A percentile compares a stretch with the other conserved stretches of the same genome.
Conservation (phyloP, 35 echinoderm and acorn worm genomes). For the Patiria miniata region DNA sequence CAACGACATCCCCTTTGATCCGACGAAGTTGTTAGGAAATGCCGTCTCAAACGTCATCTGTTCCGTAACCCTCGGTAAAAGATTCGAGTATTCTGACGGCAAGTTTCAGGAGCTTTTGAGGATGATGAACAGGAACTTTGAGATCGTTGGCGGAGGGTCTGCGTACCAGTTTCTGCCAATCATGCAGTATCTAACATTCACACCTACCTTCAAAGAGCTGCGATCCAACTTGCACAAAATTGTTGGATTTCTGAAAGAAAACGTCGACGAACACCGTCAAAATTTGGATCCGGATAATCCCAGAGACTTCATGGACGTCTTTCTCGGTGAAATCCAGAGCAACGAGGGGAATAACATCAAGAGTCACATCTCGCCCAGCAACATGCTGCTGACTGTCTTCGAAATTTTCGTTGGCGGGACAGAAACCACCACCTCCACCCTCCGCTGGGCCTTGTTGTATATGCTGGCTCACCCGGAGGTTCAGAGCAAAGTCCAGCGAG, state of each 20-base stretch:
- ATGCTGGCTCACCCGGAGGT: conserved; percentile 51
- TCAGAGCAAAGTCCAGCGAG: conserved; percentile 43
- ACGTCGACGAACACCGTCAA: conserved; percentile 20
- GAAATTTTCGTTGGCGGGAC: conserved; percentile 65
- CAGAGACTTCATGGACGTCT: conserved; percentile 62
- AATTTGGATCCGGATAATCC: conserved; percentile 39
- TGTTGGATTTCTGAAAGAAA: conserved; percentile 21
- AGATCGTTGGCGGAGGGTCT: not conserved
- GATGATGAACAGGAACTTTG: not conserved
- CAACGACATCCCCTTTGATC: conserved; percentile 43
- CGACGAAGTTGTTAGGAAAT: conserved; percentile 20
- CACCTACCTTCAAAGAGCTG: not conserved
- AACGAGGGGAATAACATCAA: conserved; percentile 18
- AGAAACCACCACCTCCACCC: conserved; percentile 52
- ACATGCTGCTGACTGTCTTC: conserved; percentile 20
- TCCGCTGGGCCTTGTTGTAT: conserved; percentile 55
- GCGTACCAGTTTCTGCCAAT: not conserved
- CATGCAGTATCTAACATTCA: not conserved
- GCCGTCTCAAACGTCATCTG: conserved; percentile 75
- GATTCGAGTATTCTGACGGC: conserved; percentile 62
- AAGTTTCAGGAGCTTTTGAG: conserved; percentile 46
- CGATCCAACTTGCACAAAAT: not conserved
- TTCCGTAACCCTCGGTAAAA: conserved; percentile 59
- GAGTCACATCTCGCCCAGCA: not conserved
- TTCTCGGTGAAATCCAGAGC: conserved; percentile 39